Conservation (phyloP, 1,140 invertebrate species). For the Magallana ariakensis region DNA sequence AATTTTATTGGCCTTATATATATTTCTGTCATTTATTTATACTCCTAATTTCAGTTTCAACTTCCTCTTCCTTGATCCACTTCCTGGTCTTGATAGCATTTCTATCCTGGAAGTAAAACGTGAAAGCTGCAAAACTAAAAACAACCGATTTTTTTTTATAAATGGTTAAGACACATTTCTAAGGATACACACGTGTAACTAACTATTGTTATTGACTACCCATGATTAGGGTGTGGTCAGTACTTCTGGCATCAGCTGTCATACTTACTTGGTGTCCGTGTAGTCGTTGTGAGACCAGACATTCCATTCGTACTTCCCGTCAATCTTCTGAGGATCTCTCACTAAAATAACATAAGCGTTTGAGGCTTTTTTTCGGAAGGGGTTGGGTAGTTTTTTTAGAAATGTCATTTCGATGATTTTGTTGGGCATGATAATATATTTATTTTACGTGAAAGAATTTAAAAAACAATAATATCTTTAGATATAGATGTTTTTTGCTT, state of each 20-base stretch:
- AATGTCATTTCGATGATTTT: too few species aligned
- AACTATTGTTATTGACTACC: background rate
- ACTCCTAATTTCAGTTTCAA: background rate
- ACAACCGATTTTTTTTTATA: too few species aligned
- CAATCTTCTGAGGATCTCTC: background rate
- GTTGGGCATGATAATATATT: background rate
- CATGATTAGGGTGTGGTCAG: background rate
- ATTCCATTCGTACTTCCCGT: conserved; percentile 14
- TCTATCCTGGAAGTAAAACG: conserved; percentile 7
- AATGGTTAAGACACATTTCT: background rate
- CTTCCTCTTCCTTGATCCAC: background rate
- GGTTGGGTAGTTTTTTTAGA: too few species aligned
- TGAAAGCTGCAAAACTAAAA: background rate
- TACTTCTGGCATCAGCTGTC: background rate
- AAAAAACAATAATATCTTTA: background rate
- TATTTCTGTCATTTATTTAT: background rate
- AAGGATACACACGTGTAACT: background rate
- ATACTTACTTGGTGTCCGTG: conserved; percentile 7
- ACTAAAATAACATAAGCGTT: background rate
- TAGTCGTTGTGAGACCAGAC: conserved; percentile 8
- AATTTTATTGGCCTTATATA: background rate
- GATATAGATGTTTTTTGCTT: background rate
- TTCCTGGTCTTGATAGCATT: background rate
- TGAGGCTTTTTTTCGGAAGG: too few species aligned
- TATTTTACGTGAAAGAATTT: background rate